These are phyloP conservation scores for Enteromius treurensis DNA, from an alignment of 2,797 vertebrate genomes.

Conservation along the genomic window DNA sequence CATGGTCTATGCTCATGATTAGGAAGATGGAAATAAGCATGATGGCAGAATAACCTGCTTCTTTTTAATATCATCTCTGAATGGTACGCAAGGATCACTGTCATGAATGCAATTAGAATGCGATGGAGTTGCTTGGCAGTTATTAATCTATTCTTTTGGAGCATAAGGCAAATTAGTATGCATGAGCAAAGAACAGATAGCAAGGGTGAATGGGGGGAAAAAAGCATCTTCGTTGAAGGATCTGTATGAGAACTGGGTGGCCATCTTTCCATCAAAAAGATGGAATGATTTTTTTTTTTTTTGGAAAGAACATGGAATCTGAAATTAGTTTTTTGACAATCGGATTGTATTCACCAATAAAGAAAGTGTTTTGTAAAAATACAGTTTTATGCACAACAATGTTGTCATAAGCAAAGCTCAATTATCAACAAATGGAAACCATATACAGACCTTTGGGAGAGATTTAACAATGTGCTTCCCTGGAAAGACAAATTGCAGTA, in stretches of 20 bases:
- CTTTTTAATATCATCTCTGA: conserved; percentile 48
- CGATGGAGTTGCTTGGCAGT: conserved; percentile 41
- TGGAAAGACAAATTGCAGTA: neutral
- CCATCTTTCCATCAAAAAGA: conserved; percentile 2
- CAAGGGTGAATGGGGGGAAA: conserved; percentile 4
- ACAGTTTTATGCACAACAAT: neutral
- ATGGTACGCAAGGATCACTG: conserved; percentile 11
- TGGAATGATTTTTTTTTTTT: neutral
- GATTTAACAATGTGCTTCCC: neutral
- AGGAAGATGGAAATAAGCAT: conserved; percentile 38
- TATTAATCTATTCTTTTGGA: conserved; percentile 34
- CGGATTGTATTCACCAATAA: conserved; percentile 1
- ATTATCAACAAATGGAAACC: conserved; percentile 18
- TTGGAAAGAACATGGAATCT: neutral
- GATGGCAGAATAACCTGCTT: conserved; percentile 25
- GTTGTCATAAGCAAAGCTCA: neutral
- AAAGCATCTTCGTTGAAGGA: conserved; percentile 23
- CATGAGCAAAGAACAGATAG: conserved; percentile 31
- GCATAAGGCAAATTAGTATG: conserved; percentile 48
- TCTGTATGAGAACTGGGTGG: neutral
- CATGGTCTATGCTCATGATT: neutral
- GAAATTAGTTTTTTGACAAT: conserved; percentile 14
- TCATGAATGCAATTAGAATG: conserved; percentile 49
- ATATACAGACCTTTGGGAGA: neutral
- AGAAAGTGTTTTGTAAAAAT: neutral